Evolutionary conservation across 2,797 vertebrate species (phyloP), one percentile per base, ranked within the genome.

Genomic region (Cuculus canorus): DNA sequence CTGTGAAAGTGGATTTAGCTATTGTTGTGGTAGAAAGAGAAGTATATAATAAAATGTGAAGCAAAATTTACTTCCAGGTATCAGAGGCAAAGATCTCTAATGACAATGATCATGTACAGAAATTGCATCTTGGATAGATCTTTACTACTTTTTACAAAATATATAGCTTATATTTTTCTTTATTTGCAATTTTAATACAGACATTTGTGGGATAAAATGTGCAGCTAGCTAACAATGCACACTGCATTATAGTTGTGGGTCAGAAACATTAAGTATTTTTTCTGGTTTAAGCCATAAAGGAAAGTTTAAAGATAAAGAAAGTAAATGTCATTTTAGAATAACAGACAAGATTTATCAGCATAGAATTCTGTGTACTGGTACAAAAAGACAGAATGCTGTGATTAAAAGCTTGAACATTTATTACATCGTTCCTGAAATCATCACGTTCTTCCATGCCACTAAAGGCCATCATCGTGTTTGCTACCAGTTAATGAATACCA

Each of bases 391-490:
- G 27, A 56, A 25, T 53, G 69, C 65, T 77, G 76, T n/a, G 80
- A 85, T 75, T 21, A 57, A 52, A 48, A 66, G 32, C 35, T 28
- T 63, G 60, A 56, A 59, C 69, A 59, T 23, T 48, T 48, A 48
- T 21, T 48, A 23, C 22, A 22, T 23, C 22, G 21, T 48, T 48
- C 47, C 11, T 48, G 47, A 48, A 48, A 48, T 23, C 10, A 23
- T 32, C 54, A 43, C 0, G 0, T 21, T 47, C 35, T 56, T 33
- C 59, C 23, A 5, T 2, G 22, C 41, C 30, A 47, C 54, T 9
- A 10, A 52, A 39, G 35, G 52, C 41, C 12, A 59, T 59, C n/a
- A 24, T 11, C 2, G 2, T 9, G 33, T 45, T 54, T 78, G 50
- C 54, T 65, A 68, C 59, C 59, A 64, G 19, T 7, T 71, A 41